Base-by-base conservation (phyloP, 1,140 invertebrate species). In the Hyposmocoma kahamanoa region DNA sequence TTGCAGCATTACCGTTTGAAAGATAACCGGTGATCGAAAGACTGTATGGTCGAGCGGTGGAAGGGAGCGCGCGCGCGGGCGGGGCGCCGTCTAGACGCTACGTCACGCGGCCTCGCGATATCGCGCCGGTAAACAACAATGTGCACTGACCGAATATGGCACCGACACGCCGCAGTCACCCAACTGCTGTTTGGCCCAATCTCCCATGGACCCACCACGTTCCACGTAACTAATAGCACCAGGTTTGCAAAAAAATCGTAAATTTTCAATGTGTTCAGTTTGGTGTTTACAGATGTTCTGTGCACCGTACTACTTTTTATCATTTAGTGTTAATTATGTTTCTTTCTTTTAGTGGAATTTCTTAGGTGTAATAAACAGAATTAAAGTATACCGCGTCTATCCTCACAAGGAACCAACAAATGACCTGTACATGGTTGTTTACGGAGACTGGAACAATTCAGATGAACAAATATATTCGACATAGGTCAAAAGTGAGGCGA, bases 121-220 rank as follows among this genome's bases (percentile, higher is more conserved):
- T 64, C 68, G 68, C 78, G 72, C 68, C 78, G 70, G 77, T 84
- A 84, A 84, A 84, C 80, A 84, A 84, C 76, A 75, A 69, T 84
- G 80, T 84, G 78, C 77, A 80, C 70, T 84, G 80, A 82, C 80
- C 80, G 77, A 84, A 84, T 82, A 84, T 75, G 80, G 80, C 74
- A 81, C 67, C 68, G 62, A 53, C 51, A 59, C 61, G 58, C 65
- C 57, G 66, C 53, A 47, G 56, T 57, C 77, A 69, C 69, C 62
- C 62, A 49, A 62, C 67, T 34, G 38, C 60, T 63, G 55, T 55
- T 61, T 56, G 24, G 24, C 24, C 24, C 5, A 26, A 62, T 61
- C 67, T 28, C 50, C 18, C 47, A 46, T 32, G 2, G 11, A 17
- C 11, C 15, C 32, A 36, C 8, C 32, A 36, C 32, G 6, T 8